Conservation (phyloP, 1,140 invertebrate genomes). For the Apis florea region DNA sequence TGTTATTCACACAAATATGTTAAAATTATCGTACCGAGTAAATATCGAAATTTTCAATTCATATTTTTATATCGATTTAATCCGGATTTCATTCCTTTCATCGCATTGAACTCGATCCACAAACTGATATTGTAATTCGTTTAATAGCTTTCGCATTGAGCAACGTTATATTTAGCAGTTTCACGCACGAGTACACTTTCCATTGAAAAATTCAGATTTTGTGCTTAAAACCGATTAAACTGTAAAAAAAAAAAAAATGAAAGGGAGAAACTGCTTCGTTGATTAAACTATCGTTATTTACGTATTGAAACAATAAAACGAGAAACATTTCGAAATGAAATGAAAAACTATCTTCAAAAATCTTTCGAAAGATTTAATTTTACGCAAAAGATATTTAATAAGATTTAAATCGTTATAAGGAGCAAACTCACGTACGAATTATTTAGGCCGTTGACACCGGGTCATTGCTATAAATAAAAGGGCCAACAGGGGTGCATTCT, state of each 20-base stretch:
- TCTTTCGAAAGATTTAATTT: background rate
- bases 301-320: background rate
- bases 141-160: background rate
- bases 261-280: background rate
- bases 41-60: background rate
- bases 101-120: background rate
- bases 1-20: background rate
- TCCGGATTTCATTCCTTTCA: background rate
- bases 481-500: conserved; percentile 47
- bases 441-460: conserved; percentile 53
- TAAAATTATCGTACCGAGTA: background rate
- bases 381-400: background rate
- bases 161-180: background rate
- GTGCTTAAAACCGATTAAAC: background rate
- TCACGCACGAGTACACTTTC: background rate
- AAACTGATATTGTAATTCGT: background rate
- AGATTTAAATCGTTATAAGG: background rate
- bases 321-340: background rate
- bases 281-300: background rate
- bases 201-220: background rate
- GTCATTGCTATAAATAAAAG: conserved; percentile 60
- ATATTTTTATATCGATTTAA: background rate
- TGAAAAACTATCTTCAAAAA: too few species aligned
- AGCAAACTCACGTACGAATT: background rate
- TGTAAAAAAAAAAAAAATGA: too few species aligned